Evolutionary conservation across 2,113 vertebrate species (phyloP).

Genomic region (Willisornis vidua): DNA sequence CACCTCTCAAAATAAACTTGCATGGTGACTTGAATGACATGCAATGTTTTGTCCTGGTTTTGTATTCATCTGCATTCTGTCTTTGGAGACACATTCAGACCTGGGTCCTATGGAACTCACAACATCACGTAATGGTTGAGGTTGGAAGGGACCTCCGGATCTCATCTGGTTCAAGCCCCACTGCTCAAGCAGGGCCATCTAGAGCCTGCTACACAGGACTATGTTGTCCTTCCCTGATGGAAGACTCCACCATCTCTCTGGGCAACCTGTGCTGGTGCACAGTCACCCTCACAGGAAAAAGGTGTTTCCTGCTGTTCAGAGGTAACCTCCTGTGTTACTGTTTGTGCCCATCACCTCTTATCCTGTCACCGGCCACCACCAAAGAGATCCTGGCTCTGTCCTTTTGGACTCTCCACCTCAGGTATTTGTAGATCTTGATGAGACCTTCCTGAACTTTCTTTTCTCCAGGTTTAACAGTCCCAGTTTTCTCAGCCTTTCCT

Average conservation of each 20-base stretch:
- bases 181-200: not conserved
- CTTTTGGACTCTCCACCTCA: not conserved
- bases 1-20: not conserved
- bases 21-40: not conserved
- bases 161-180: not conserved
- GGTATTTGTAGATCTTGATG: not conserved
- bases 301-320: not conserved
- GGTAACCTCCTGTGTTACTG: fast-evolving
- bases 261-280: not conserved
- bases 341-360: not conserved
- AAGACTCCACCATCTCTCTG: not conserved
- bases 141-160: not conserved
- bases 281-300: not conserved
- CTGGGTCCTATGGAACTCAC: not conserved
- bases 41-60: not conserved
- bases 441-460: not conserved
- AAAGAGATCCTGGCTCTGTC: not conserved
- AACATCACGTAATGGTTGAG: not conserved
- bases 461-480: not conserved
- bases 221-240: not conserved
- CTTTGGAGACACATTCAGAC: not conserved
- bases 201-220: not conserved
- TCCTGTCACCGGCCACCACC: not conserved
- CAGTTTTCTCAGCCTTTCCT: not conserved
- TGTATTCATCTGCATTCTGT: not conserved